Evolutionary conservation across 1,140 invertebrate genomes (phyloP).

Genomic region (Pollicipes pollicipes): DNA sequence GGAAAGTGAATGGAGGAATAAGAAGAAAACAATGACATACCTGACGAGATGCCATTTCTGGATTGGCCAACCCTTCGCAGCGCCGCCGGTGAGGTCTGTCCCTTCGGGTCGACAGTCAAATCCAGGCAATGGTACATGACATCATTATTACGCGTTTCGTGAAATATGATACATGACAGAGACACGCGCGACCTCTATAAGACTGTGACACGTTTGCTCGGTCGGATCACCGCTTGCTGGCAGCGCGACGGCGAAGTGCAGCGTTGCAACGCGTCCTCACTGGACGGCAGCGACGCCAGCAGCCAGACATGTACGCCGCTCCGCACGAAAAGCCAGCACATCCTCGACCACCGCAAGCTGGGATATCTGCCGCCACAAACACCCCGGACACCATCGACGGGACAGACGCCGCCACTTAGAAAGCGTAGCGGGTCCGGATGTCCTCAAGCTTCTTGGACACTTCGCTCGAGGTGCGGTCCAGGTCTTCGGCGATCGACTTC

Average conservation of each 20-base stretch:
- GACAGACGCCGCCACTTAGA: slow-evolving; percentile 38
- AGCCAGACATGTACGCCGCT: too few relatives aligned
- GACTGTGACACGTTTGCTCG: neutral
- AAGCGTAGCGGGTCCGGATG: slow-evolving; percentile 81
- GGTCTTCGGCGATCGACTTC: slow-evolving; percentile 79
- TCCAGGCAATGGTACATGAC: neutral
- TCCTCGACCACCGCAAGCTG: neutral
- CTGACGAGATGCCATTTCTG: too few relatives aligned
- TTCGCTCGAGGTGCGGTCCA: slow-evolving; percentile 86
- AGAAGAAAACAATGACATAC: too few relatives aligned
- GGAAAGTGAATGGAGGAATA: too few relatives aligned
- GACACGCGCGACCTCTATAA: neutral
- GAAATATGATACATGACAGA: neutral
- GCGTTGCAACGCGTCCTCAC: too few relatives aligned
- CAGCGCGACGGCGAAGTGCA: too few relatives aligned
- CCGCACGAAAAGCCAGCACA: neutral
- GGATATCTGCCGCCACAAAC: neutral
- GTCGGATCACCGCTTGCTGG: neutral
- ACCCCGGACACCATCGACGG: neutral
- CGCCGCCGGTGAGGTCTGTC: neutral
- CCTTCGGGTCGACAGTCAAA: neutral
- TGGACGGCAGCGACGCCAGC: too few relatives aligned
- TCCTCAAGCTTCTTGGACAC: slow-evolving; percentile 92
- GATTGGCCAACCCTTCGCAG: neutral
- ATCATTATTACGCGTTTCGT: neutral